A percentile compares a stretch with the other conserved stretches of the same genome.
Conservation (phyloP, 2,113 vertebrate genomes). For the Eptatretus burgeri region DNA sequence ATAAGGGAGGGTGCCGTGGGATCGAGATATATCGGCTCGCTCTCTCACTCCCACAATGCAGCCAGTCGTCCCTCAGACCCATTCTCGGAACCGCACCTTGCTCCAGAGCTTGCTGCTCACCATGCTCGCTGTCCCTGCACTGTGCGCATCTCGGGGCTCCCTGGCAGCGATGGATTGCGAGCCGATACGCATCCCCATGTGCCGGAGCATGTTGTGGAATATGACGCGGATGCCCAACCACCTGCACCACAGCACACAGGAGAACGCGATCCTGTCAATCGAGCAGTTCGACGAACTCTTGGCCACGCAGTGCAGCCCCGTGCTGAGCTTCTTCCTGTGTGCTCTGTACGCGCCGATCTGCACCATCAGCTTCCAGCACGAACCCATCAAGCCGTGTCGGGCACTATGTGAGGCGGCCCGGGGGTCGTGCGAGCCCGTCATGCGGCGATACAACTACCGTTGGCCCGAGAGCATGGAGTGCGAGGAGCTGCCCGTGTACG, state of each 20-base stretch:
- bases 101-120: too few relatives aligned
- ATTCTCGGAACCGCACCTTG: too few relatives aligned
- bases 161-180: conserved; percentile 37
- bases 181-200: conserved; percentile 62
- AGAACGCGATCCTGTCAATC: conserved; percentile 80
- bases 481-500: conserved; percentile 65
- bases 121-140: background rate
- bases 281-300: conserved; percentile 83
- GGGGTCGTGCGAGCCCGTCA: conserved; percentile 60
- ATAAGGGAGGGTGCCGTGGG: background rate
- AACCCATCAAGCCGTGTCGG: conserved; percentile 89
- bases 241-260: conserved; percentile 97
- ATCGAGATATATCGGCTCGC: background rate
- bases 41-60: background rate
- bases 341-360: conserved; percentile 98
- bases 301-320: conserved; percentile 54
- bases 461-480: conserved; percentile 85
- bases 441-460: conserved; percentile 54
- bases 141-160: background rate
- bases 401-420: conserved; percentile 71
- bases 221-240: conserved; percentile 99
- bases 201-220: conserved; percentile 77
- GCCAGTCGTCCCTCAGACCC: background rate
- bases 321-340: conserved; percentile 75
- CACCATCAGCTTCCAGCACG: conserved; percentile 87